Evolutionary conservation across 1,140 invertebrate species (phyloP).

Genomic region (Paramacrobiotus metropolitanus): DNA sequence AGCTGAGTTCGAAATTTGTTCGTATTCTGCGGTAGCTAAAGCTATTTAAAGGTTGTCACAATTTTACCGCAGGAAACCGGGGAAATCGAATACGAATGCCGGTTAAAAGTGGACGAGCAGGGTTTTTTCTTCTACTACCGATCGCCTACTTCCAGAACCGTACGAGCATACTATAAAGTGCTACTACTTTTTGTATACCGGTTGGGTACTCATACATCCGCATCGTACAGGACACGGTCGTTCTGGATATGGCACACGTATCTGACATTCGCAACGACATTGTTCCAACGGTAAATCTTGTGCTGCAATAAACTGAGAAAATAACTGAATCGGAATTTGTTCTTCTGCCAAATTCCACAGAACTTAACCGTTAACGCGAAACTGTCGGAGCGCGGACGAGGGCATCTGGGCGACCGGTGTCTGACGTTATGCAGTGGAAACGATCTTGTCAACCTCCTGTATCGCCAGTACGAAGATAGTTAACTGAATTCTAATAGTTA

Average conservation of each 20-base stretch:
- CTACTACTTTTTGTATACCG: too few species aligned
- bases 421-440: slow-evolving; percentile 95
- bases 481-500: too few species aligned
- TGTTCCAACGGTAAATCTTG: slow-evolving; percentile 44
- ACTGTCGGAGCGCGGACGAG: slow-evolving; percentile 31
- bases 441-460: slow-evolving; percentile 96
- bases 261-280: slow-evolving; percentile 77
- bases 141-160: too few species aligned
- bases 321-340: slow-evolving; percentile 3
- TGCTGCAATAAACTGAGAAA: slow-evolving; percentile 6
- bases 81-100: slow-evolving; percentile 55
- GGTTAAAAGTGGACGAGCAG: slow-evolving; percentile 89
- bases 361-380: slow-evolving; percentile 35
- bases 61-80: slow-evolving; percentile 44
- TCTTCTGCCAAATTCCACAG: not conserved
- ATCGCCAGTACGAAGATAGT: too few species aligned
- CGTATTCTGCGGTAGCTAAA: not conserved
- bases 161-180: too few species aligned
- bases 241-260: slow-evolving; percentile 85
- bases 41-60: too few species aligned
- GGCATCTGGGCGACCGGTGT: slow-evolving; percentile 70
- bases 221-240: slow-evolving; percentile 64
- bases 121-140: slow-evolving; percentile 99
- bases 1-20: too few species aligned
- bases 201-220: too few species aligned